phyloP scores from a whole-genome alignment of 2,888 invertebrate species.

The Eupithecia vulgata region DNA sequence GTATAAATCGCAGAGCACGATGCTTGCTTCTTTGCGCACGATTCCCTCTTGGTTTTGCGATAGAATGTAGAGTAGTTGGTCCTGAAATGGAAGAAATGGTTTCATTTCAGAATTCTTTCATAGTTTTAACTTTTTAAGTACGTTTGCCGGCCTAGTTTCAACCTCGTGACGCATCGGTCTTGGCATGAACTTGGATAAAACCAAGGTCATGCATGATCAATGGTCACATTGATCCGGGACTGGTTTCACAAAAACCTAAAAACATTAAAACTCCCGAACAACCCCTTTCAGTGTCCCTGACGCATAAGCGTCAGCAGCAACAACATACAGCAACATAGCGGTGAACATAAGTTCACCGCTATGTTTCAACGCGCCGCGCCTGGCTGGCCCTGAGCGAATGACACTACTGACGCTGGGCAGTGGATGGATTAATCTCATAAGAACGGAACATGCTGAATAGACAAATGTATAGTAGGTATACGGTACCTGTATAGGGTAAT shows the following conservation, averaged over 20 bases:
- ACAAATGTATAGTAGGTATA: background rate
- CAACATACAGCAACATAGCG: too few species aligned
- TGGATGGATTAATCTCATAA: background rate
- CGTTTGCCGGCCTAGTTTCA: too few species aligned
- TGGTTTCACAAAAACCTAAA: too few species aligned
- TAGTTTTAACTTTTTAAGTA: background rate
- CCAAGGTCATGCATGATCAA: too few species aligned
- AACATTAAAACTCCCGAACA: too few species aligned
- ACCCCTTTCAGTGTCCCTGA: background rate
- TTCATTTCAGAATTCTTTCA: background rate
- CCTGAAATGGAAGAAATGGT: constrained; percentile 60
- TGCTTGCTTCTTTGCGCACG: constrained; percentile 89
- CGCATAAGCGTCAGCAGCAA: too few species aligned
- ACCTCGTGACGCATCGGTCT: too few species aligned
- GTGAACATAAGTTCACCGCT: too few species aligned
- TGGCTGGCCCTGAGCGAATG: background rate
- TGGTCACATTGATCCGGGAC: too few species aligned
- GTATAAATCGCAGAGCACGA: constrained; percentile 86
- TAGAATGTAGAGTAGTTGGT: constrained; percentile 83
- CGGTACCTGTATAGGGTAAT: constrained; percentile 85
- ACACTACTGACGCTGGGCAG: background rate
- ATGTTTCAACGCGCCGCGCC: too few species aligned
- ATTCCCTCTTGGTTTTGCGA: constrained; percentile 89
- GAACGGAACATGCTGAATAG: background rate
- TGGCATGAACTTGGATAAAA: too few species aligned